phyloP scores from a whole-genome alignment of 2,113 vertebrate genomes.

The Protobothrops flavoviridis region DNA sequence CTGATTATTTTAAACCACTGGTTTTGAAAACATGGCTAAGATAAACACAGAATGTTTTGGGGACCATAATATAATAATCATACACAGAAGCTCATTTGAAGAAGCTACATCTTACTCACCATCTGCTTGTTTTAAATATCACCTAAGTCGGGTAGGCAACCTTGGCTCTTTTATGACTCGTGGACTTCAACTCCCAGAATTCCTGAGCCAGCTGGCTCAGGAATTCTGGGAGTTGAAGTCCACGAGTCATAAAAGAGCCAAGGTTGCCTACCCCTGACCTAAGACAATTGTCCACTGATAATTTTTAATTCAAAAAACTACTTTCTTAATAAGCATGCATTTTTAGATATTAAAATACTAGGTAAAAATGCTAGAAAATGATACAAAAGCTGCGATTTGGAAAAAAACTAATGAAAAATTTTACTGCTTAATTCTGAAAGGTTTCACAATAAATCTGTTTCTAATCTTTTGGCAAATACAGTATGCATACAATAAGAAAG shows the following conservation, averaged over 20 bases:
- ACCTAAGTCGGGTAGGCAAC: not conserved
- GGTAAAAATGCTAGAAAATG: not conserved
- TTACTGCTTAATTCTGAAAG: not conserved
- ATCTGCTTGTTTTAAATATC: not conserved
- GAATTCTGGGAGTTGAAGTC: no score
- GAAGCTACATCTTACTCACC: not conserved
- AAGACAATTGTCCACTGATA: not conserved
- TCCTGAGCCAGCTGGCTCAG: no score
- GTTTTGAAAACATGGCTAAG: constrained; percentile 74
- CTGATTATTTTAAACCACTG: constrained; percentile 78
- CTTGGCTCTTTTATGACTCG: no score
- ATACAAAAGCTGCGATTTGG: not conserved
- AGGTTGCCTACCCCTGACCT: not conserved
- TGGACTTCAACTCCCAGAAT: no score
- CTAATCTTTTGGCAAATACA: not conserved
- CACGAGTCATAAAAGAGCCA: no score
- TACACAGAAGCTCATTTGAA: not conserved
- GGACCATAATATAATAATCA: constrained; percentile 33
- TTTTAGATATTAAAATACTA: not conserved
- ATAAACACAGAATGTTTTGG: constrained; percentile 44
- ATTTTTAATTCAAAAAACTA: not conserved
- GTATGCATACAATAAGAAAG: not conserved
- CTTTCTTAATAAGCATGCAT: not conserved
- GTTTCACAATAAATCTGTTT: not conserved
- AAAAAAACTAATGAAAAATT: not conserved